Evolutionary conservation across 2,797 vertebrate genomes (phyloP), one percentile per base, ranked within the genome.

Genomic region (Buphagus erythrorhynchus): DNA sequence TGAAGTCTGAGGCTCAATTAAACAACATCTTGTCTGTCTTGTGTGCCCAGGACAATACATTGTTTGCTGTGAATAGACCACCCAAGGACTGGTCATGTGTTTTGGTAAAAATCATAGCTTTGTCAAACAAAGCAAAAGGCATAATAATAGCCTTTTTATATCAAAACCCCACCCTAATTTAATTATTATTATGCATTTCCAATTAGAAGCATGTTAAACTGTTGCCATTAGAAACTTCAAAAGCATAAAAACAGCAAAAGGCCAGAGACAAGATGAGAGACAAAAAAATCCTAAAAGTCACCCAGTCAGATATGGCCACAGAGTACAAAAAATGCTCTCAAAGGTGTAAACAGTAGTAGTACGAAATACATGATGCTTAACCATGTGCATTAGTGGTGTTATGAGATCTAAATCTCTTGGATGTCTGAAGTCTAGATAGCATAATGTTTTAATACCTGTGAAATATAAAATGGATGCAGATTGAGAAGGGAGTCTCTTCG

Each of bases 51-150:
- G 92, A 96, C 90, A 97, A 79, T 88, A 86, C 86, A 92, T 94
- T 96, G 96, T 97, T 96, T 91, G 73, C 79, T 95, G 49, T 95
- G 91, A 96, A 96, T 97, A 87, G 95, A 89, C 96, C 92, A 96
- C 97, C 97, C 94, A n/a, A 94, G 73, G 96, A 94, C 63, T 94
- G 94, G 90, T 96, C 97, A 97, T 95, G 94, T 96, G 95, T 91
- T 95, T 97, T 94, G 82, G 90, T 93, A 97, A 88, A 92, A 97
- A 93, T 94, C 90, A 96, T 89, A 91, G 83, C 80, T 96, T 94
- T 89, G 85, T 97, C 69, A 89, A 86, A 95, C 96, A 96, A 96
- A 92, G 78, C 85, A 92, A 83, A 92, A 95, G 45, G 62, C 88
- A 4, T 78, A 95, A 95, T 96, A 96, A 85, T 95, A 93, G 78